Base-by-base conservation (phyloP, 2,113 vertebrate species). In the Mellivora capensis region DNA sequence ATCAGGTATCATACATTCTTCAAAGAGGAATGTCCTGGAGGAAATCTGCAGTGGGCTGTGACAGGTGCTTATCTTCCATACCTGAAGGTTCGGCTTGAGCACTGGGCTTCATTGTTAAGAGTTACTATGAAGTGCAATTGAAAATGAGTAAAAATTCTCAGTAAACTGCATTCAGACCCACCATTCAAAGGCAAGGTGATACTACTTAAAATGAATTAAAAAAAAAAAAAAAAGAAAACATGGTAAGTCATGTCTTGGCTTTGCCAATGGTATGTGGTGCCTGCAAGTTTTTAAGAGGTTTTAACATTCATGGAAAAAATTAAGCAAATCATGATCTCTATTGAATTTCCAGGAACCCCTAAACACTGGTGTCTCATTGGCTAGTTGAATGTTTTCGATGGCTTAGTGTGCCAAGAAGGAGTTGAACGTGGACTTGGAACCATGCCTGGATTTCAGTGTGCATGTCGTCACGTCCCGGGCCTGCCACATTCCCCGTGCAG, bases 311-410 rank as follows among this genome's bases (percentile, higher is more conserved):
- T 96, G 96, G 91, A 97, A 98, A 98, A 97, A 97, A 94, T 91
- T 90, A 95, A 96, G 83, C 93, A 85, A 95, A 91, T 96, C 93
- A 94, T 98, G 97, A 97, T 95, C 59, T 90, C 67, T 95, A 71
- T 96, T 94, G 95, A 97, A 94, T 97, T 98, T 98, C 97, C 96
- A 98, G 97, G 93, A 97, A 94, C 87, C 87, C 77, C 57, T 97
- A 97, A 98, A 91, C 64, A 77, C 69, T 47, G 62, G 87, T 74
- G 42, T 96, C 37, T 94, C 90, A 71, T 80, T 96, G 98, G 88
- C 94, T 90, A 57, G 81, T 72, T 89, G 54, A 61, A 64, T 96
- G 93, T 95, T 95, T 96, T 96, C 90, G 96, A 15, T 54, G 87
- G 93, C 90, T 95, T 85, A 44, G 1, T 67, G 72, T 90, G 97